These are phyloP conservation scores for Astyanax mexicanus DNA, from an alignment of 2,797 vertebrate species.

Conservation along the genomic window DNA sequence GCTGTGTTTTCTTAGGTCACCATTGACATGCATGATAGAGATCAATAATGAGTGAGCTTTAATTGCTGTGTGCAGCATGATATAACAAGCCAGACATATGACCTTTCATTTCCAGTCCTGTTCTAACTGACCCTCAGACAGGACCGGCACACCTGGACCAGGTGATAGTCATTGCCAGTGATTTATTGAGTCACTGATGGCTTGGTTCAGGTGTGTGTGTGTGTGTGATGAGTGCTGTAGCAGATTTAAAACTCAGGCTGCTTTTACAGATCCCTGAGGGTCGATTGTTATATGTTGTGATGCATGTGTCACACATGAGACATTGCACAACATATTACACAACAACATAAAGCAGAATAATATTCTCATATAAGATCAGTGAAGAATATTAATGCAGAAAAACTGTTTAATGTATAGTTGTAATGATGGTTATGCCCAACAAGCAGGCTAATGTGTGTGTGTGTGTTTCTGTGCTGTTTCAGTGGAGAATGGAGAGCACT, in stretches of 20 bases:
- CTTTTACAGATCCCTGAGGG: background rate
- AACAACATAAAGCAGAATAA: background rate
- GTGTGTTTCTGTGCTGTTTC: slow-evolving; percentile 66
- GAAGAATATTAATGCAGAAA: too few relatives aligned
- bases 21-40: background rate
- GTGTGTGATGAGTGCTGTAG: background rate
- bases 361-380: background rate
- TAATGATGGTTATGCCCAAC: background rate
- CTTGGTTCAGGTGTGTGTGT: background rate
- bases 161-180: background rate
- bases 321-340: too few relatives aligned
- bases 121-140: background rate
- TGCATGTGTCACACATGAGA: background rate
- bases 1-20: background rate
- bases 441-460: slow-evolving; percentile 21
- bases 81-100: background rate
- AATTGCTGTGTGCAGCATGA: background rate
- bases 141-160: background rate
- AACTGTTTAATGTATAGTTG: background rate
- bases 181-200: background rate
- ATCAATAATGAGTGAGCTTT: background rate
- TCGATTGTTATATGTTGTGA: background rate
- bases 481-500: slow-evolving; percentile 85
- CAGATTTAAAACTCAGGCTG: background rate
- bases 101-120: background rate